Base-by-base conservation (phyloP, 2,888 invertebrate genomes). In the Drosophila neotestacea region DNA sequence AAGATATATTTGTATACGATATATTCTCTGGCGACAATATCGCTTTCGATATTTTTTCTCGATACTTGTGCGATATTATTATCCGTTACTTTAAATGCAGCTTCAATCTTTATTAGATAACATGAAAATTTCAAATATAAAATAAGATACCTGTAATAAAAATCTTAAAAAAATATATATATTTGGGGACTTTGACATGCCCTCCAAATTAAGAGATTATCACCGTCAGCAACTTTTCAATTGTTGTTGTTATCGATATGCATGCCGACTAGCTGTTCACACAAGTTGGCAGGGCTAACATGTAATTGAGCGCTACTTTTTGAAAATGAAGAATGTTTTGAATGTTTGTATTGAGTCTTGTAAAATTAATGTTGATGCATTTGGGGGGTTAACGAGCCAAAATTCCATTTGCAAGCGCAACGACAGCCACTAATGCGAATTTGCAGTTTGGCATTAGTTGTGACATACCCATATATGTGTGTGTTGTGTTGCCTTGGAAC, bases 371-470 rank as follows among this genome's bases (percentile, higher is more conserved):
- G 34, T 50, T 36, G 22, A 22, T 36, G 6, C 6, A 16, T 48
- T 32, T 32, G 4, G 5, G 30, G 50, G n/a, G 34, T n/a, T 36
- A 36, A 36, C 22, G 36, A 36, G 32, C 11, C 22, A 11, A 50
- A 50, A 50, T 36, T 36, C 34, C 32, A 59, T 48, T 48, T 48
- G 47, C 30, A 7, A 28, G 16, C 39, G 16, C 39, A 30, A 39
- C 32, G 51, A 60, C 59, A 60, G 58, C 51, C 13, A 39, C 47
- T 63, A 63, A 58, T 63, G 58, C 63, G 58, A 58, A 56, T 58
- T 56, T 63, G 27, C 46, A 51, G 30, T 39, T 32, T 32, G 61
- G 46, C 66, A 69, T 70, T 73, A 60, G 60, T 73, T 61, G 30
- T 38, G 65, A 77, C 77, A 69, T 22, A 22, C 22, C 22, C 22